Conservation (phyloP, 2,797 vertebrate genomes). For the Ctenopoma kingsleyae region DNA sequence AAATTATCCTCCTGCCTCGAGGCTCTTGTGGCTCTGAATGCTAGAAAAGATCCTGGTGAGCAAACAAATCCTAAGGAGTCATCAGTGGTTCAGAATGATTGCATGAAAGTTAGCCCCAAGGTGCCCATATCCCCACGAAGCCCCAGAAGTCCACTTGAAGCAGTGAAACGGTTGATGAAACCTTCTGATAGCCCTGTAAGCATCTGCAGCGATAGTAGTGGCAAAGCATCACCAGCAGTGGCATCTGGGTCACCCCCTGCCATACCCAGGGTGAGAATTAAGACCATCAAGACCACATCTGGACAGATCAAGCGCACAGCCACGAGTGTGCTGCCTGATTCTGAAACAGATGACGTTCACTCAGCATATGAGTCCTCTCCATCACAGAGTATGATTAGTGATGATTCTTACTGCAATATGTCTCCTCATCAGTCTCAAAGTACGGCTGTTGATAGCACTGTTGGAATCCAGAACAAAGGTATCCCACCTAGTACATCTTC, state of each 20-base stretch:
- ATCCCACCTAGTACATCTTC: conserved; percentile 33
- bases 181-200: conserved; percentile 94
- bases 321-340: conserved; percentile 93
- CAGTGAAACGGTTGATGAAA: conserved; percentile 87
- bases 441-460: conserved; percentile 55
- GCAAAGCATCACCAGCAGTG: conserved; percentile 91
- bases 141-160: conserved; percentile 92
- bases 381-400: conserved; percentile 81
- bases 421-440: conserved; percentile 72
- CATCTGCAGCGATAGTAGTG: conserved; percentile 93
- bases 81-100: conserved; percentile 80
- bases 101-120: conserved; percentile 88
- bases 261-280: conserved; percentile 97
- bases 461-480: conserved; percentile 69
- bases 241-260: conserved; percentile 91
- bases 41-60: conserved; percentile 88
- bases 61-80: conserved; percentile 82
- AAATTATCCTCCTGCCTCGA: conserved; percentile 94
- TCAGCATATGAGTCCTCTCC: conserved; percentile 91
- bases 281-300: conserved; percentile 96
- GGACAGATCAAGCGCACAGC: conserved; percentile 96
- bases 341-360: conserved; percentile 89
- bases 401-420: conserved; percentile 84
- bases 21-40: conserved; percentile 92
- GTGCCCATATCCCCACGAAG: conserved; percentile 93